These are phyloP conservation scores for Lepus timidus DNA, from an alignment of 2,113 vertebrate genomes.

Conservation along the genomic window DNA sequence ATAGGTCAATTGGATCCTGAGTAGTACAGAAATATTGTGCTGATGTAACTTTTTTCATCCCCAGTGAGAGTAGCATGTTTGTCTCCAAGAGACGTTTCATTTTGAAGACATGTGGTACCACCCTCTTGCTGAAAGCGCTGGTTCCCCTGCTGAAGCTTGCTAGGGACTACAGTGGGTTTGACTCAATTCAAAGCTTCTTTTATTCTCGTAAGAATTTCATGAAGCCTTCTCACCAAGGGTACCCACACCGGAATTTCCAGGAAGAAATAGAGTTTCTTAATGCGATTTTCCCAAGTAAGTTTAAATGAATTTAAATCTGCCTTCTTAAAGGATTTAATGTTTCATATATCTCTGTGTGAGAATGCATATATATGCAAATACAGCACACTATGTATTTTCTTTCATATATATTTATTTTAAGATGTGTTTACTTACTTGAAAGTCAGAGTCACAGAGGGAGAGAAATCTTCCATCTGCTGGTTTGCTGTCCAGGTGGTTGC, in stretches of 20 bases:
- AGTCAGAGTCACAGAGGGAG: no score
- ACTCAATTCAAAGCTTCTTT: constrained; percentile 99
- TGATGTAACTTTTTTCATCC: constrained; percentile 15
- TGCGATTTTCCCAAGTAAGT: constrained; percentile 98
- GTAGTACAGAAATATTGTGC: neutral
- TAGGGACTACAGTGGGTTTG: constrained; percentile 98
- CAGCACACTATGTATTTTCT: neutral
- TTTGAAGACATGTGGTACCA: constrained; percentile 99
- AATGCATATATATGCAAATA: neutral
- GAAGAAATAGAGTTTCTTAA: constrained; percentile 99
- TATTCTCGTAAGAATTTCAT: constrained; percentile 99
- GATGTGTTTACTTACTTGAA: no score
- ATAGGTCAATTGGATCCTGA: neutral
- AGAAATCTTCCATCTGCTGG: no score
- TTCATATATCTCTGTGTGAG: neutral
- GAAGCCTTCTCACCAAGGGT: constrained; percentile 99
- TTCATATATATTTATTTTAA: no score
- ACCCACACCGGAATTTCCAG: constrained; percentile 99
- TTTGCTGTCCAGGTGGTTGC: no score
- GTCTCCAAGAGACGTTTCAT: constrained; percentile 99
- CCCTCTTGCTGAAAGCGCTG: constrained; percentile 99
- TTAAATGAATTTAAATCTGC: constrained; percentile 24
- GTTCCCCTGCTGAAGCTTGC: constrained; percentile 99
- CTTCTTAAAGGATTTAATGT: neutral
- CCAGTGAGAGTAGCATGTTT: constrained; percentile 99